Percentiles rank a stretch among this genome's conserved stretches.
Evolutionary conservation across 2,888 invertebrate species (phyloP).

Genomic region (Tridacna gigas): DNA sequence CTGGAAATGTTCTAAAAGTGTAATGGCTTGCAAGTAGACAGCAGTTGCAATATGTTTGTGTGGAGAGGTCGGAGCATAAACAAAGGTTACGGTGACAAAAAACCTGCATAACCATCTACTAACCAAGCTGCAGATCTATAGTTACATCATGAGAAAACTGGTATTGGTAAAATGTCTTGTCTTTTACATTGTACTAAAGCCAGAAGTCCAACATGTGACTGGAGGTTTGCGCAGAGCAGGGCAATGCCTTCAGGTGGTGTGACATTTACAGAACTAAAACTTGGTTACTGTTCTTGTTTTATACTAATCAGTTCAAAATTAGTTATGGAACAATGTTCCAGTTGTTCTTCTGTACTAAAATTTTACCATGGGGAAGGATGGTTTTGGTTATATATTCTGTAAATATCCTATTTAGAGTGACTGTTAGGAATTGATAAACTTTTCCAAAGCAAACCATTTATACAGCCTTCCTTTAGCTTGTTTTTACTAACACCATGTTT

Average conservation of each 20-base stretch:
- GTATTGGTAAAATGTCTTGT: slow-evolving; percentile 8
- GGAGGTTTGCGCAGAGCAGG: not conserved
- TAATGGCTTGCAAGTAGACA: too few relatives aligned
- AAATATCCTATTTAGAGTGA: not conserved
- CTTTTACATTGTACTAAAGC: not conserved
- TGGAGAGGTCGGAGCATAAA: slow-evolving; percentile 21
- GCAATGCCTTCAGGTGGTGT: slow-evolving; percentile 16
- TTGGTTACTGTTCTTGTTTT: slow-evolving; percentile 23
- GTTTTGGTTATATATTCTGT: slow-evolving; percentile 5
- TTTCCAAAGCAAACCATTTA: not conserved
- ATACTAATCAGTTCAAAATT: slow-evolving; percentile 26
- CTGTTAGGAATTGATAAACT: not conserved
- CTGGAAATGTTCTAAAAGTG: too few relatives aligned
- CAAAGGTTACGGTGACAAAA: slow-evolving; percentile 26
- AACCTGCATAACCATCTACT: slow-evolving; percentile 34
- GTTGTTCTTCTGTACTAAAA: slow-evolving; percentile 17
- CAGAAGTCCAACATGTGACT: slow-evolving; percentile 3
- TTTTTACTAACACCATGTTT: slow-evolving; percentile 33
- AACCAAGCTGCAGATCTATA: slow-evolving; percentile 10
- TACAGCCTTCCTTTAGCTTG: slow-evolving; percentile 20
- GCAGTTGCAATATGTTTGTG: slow-evolving; percentile 16
- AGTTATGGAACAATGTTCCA: slow-evolving; percentile 12
- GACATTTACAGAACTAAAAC: slow-evolving; percentile 27
- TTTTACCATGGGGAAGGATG: not conserved
- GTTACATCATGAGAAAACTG: slow-evolving; percentile 3